A percentile compares a stretch with the other conserved stretches of the same genome.
phyloP scores from a whole-genome alignment of 2,888 invertebrate genomes.

The Actias luna region DNA sequence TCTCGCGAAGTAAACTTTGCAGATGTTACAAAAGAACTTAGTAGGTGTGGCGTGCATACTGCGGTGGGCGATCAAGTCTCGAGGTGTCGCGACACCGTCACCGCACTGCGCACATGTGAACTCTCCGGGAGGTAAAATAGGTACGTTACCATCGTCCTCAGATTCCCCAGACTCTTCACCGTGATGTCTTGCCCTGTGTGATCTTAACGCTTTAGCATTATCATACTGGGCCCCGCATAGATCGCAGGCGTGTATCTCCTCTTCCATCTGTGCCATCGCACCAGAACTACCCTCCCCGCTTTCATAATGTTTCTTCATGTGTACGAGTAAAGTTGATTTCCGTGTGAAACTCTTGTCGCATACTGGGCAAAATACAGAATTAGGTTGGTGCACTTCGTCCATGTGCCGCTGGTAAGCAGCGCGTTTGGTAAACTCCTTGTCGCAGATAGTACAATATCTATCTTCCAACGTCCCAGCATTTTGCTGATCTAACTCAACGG shows the following conservation, averaged over 20 bases:
- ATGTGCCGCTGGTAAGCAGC: constrained; percentile 83
- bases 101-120: constrained; percentile 80
- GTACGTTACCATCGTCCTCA: constrained; percentile 61
- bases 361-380: constrained; percentile 81
- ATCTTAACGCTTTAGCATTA: constrained; percentile 79
- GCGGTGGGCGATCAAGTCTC: constrained; percentile 80
- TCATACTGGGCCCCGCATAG: constrained; percentile 83
- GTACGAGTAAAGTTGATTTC: constrained; percentile 83
- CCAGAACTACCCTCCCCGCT: constrained; percentile 62
- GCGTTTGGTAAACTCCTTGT: constrained; percentile 83
- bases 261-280: constrained; percentile 49
- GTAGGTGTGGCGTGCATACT: constrained; percentile 77
- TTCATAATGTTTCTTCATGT: constrained; percentile 83
- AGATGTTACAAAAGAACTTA: constrained; percentile 82
- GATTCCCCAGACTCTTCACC: constrained; percentile 65
- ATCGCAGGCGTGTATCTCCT: constrained; percentile 76
- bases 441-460: constrained; percentile 82
- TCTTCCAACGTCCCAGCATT: constrained; percentile 70
- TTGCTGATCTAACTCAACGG: constrained; percentile 68
- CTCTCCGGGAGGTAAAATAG: constrained; percentile 65
- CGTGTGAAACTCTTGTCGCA: constrained; percentile 84
- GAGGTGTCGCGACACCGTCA: constrained; percentile 78
- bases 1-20: constrained; percentile 77
- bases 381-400: constrained; percentile 79
- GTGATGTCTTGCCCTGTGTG: constrained; percentile 83